phyloP scores from a whole-genome alignment of 2,113 vertebrate species.

The Leucopsar rothschildi region DNA sequence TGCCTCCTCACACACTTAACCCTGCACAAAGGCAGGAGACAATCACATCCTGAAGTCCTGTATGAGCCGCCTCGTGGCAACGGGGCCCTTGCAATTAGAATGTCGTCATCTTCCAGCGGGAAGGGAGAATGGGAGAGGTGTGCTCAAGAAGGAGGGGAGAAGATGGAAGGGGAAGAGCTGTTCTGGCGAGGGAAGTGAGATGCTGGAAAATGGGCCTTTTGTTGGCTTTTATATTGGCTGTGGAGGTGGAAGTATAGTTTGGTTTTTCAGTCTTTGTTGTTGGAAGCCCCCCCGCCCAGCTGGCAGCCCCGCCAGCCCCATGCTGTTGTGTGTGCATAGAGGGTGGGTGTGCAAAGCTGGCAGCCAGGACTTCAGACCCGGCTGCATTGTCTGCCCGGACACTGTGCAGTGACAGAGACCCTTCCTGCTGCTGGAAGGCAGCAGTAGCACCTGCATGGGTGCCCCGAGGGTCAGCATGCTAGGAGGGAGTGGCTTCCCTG shows the following conservation, averaged over 20 bases:
- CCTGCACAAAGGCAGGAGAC: conserved; percentile 62
- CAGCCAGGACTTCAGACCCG: not conserved
- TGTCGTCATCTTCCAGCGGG: conserved; percentile 43
- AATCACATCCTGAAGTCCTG: conserved; percentile 30
- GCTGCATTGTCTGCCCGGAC: not conserved
- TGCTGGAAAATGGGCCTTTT: not conserved
- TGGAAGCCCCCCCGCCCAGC: not conserved
- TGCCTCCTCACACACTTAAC: conserved; percentile 54
- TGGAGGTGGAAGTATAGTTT: not conserved
- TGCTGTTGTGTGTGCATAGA: not conserved
- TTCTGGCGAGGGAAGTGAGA: not conserved
- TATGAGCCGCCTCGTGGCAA: conserved; percentile 8
- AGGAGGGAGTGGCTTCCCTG: not conserved
- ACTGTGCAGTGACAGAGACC: rapidly evolving
- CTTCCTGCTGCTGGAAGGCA: not conserved
- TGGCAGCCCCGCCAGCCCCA: not conserved
- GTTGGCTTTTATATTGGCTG: not conserved
- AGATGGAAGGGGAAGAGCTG: not conserved
- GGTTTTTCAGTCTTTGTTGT: not conserved
- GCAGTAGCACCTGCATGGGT: not conserved
- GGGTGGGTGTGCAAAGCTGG: not conserved
- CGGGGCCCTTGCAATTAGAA: conserved; percentile 18
- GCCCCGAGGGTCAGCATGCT: not conserved
- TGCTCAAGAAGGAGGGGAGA: not conserved
- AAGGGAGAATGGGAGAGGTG: conserved; percentile 27